A percentile compares a stretch with the other conserved stretches of the same genome.
Conservation (phyloP, 1,140 invertebrate genomes). For the Schlechtendalia chinensis region DNA sequence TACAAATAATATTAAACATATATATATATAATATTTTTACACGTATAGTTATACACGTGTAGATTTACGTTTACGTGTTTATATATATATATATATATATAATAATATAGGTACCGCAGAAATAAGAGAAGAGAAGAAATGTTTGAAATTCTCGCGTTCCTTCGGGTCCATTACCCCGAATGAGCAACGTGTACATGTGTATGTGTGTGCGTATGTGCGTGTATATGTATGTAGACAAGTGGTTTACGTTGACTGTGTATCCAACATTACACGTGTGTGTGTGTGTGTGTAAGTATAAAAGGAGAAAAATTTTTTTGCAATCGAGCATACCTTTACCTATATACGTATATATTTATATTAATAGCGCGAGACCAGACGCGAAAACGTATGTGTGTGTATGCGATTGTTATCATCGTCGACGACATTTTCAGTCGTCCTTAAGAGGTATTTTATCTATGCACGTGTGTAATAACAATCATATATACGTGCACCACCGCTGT, state of each 20-base stretch:
- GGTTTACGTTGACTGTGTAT: not conserved
- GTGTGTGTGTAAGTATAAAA: not conserved
- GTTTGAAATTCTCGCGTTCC: constrained; percentile 26
- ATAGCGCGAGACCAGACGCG: not conserved
- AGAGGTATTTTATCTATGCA: not conserved
- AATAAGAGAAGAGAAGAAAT: constrained; percentile 5
- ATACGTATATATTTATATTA: not conserved
- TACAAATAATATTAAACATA: too few species aligned
- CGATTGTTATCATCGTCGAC: constrained; percentile 21
- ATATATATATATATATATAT: too few species aligned
- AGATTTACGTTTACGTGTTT: too few species aligned
- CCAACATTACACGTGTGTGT: not conserved
- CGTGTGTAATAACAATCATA: too few species aligned
- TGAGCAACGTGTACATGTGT: not conserved
- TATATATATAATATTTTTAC: too few species aligned
- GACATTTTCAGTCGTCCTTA: not conserved
- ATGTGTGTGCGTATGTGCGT: not conserved
- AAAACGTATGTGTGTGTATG: not conserved
- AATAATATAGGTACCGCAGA: too few species aligned
- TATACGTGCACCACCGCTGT: too few species aligned
- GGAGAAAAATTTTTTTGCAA: constrained; percentile 12
- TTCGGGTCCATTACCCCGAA: constrained; percentile 28
- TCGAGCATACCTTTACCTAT: not conserved
- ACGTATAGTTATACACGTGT: too few species aligned
- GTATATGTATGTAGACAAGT: not conserved